A percentile compares a stretch with the other conserved stretches of the same genome.
Conservation (phyloP, 2,797 vertebrate genomes). For the Thaleichthys pacificus region DNA sequence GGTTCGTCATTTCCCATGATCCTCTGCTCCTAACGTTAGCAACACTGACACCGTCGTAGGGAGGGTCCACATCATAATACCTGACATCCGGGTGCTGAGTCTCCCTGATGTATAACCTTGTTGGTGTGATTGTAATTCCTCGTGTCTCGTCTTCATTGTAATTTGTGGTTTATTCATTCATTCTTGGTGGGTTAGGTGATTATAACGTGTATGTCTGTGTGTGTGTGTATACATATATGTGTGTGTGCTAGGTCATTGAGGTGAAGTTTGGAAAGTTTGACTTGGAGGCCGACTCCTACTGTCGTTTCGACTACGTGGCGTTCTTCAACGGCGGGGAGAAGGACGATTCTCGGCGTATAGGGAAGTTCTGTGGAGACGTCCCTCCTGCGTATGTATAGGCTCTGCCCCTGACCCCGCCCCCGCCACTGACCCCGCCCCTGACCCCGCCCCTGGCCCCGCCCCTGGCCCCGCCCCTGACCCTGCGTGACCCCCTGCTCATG, state of each 20-base stretch:
- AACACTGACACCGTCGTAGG: too few species aligned
- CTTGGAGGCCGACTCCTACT: slow-evolving; percentile 84
- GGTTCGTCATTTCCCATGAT: slow-evolving; percentile 59
- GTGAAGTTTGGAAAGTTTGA: slow-evolving; percentile 87
- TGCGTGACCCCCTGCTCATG: too few species aligned
- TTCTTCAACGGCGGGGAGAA: slow-evolving; percentile 84
- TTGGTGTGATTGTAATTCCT: not conserved
- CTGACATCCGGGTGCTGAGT: not conserved
- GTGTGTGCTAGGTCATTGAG: slow-evolving; percentile 77
- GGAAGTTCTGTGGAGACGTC: slow-evolving; percentile 84
- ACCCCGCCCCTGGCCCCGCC: too few species aligned
- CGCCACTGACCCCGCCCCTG: too few species aligned
- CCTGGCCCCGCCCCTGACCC: too few species aligned
- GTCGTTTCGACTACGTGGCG: slow-evolving; percentile 88
- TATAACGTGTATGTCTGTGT: not conserved
- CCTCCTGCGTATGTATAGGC: slow-evolving; percentile 75
- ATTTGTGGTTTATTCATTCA: too few species aligned
- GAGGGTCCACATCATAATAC: not conserved
- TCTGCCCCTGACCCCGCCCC: too few species aligned
- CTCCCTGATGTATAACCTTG: not conserved
- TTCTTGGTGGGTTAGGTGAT: too few species aligned
- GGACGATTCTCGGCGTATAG: slow-evolving; percentile 80
- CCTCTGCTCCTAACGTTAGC: not conserved
- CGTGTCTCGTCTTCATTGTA: not conserved
- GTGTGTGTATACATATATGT: slow-evolving; percentile 3